These are phyloP conservation scores for Grus americana DNA, from an alignment of 2,113 vertebrate genomes.

Conservation along the genomic window DNA sequence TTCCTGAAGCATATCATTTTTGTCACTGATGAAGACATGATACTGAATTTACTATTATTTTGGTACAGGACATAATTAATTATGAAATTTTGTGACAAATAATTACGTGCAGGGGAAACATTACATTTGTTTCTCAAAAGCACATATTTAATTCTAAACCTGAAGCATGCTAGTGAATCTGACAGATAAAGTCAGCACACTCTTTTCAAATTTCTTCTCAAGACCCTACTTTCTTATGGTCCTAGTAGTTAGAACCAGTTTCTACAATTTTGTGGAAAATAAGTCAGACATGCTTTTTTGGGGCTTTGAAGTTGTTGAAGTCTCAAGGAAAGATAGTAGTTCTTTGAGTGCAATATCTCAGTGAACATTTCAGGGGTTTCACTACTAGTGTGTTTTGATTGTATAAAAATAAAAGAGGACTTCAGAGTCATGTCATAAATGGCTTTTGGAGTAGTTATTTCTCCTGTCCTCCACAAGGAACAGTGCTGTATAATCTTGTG, in stretches of 20 bases:
- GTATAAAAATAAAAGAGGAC: conserved; percentile 13
- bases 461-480: background rate
- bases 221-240: background rate
- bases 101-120: background rate
- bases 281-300: background rate
- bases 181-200: background rate
- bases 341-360: background rate
- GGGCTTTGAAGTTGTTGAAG: background rate
- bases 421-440: conserved; percentile 1
- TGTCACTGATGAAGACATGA: background rate
- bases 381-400: conserved; percentile 9
- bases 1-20: background rate
- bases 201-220: background rate
- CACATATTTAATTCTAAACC: background rate
- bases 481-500: background rate
- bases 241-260: background rate
- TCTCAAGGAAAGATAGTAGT: conserved; percentile 13
- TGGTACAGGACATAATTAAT: background rate
- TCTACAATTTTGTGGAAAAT: conserved; percentile 7
- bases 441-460: conserved; percentile 19
- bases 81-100: background rate
- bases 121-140: background rate
- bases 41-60: background rate
- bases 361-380: conserved; percentile 7
- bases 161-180: background rate